Evolutionary conservation across 2,797 vertebrate species (phyloP), one percentile per base, ranked within the genome.

Genomic region (Sebastes hopkinsi): DNA sequence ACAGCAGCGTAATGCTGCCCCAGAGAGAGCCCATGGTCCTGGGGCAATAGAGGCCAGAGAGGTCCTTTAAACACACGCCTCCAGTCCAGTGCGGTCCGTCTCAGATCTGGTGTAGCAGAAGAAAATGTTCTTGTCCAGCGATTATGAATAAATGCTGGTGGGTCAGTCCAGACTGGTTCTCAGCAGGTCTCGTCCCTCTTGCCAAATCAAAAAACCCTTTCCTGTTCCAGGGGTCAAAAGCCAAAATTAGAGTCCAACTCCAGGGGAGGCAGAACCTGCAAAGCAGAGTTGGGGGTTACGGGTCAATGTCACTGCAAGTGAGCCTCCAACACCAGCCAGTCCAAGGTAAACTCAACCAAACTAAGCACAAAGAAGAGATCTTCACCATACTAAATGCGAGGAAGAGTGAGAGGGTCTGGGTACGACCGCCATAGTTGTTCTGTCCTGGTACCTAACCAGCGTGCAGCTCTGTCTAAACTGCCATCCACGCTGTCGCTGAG

Each of bases 21-120:
- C 95, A 90, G 88, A 96, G 85, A 94, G 95, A 97, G 94, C 96
- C 97, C 98, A 99, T 99, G 96, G 85, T 97, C 93, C 92, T 86
- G 93, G 90, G 93, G 95, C 91, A 72, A 85, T 67, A 89, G 82
- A 87, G 90, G 84, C 92, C 91, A 88, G 60, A 72, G 60, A 84
- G 69, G 80, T 89, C 75, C 80, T 77, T 84, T 66, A 90, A 81
- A 87, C 77, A 69, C 73, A 79, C 69, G 36, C 84, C 90, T 52
- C 20, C 50, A 52, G 50, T 93, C 87, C 90, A 84, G 80, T 68
- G 76, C 73, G 50, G 10, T 77, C 67, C 46, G 50, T 77, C 72
- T 90, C 61, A 52, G 81, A 78, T 76, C 60, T 83, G 70, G 61
- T 82, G 61, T 54, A 32, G 23, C 16, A 56, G 32, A 85, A 84